Conservation (phyloP, 2,797 vertebrate species). For the Chrysocyon brachyurus region DNA sequence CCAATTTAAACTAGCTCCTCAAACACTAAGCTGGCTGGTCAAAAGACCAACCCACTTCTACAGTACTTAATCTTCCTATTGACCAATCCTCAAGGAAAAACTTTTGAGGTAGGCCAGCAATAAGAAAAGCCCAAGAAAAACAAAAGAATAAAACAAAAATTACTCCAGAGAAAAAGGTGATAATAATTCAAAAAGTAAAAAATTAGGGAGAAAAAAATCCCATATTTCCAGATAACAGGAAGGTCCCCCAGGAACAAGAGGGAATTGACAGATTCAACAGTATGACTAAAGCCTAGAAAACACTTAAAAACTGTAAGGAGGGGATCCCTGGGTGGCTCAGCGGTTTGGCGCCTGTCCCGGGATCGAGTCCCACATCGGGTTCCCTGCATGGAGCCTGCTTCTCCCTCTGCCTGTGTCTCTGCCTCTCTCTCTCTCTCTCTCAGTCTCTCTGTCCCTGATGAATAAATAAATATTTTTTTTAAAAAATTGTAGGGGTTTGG, state of each 20-base stretch:
- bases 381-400: too few relatives aligned
- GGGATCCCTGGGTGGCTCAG: too few relatives aligned
- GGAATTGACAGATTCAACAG: background rate
- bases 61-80: background rate
- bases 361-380: too few relatives aligned
- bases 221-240: background rate
- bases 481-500: too few relatives aligned
- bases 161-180: conserved; percentile 6
- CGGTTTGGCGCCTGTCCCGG: too few relatives aligned
- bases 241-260: background rate
- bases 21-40: background rate
- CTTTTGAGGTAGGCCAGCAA: background rate
- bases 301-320: background rate
- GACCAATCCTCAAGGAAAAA: conserved; percentile 1
- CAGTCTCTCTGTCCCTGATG: too few relatives aligned
- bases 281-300: background rate
- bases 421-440: too few relatives aligned
- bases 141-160: background rate
- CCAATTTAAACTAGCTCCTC: background rate
- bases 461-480: too few relatives aligned
- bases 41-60: background rate
- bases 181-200: conserved; percentile 5
- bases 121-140: conserved; percentile 13
- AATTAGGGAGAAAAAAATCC: background rate
- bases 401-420: too few relatives aligned